Conservation (phyloP, 2,113 vertebrate genomes). For the Caracal caracal region DNA sequence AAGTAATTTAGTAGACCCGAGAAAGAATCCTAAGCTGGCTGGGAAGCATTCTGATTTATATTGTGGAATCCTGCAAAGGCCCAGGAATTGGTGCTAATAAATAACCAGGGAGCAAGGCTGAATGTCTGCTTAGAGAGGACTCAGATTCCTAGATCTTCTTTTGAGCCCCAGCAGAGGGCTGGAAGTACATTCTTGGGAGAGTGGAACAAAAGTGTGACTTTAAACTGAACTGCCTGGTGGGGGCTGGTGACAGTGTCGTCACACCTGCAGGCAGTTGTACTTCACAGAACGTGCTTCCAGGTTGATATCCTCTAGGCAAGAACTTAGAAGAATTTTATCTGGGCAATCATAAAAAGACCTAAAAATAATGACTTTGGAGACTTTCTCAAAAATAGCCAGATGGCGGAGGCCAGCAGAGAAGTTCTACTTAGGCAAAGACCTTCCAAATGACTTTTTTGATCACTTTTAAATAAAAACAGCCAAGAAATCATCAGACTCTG, state of each 20-base stretch:
- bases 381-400: background rate
- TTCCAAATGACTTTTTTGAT: background rate
- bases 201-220: background rate
- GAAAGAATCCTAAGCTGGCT: background rate
- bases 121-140: background rate
- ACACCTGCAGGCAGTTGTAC: background rate
- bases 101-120: background rate
- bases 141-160: background rate
- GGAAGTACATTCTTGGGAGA: background rate
- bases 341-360: background rate
- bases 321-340: background rate
- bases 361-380: background rate
- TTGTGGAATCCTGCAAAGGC: background rate
- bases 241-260: rapidly evolving
- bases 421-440: background rate
- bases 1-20: background rate
- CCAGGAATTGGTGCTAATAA: background rate
- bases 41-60: background rate
- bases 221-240: background rate
- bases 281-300: background rate
- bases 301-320: background rate
- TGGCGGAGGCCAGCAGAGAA: background rate
- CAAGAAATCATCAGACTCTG: background rate
- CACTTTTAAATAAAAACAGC: background rate
- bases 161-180: background rate